phyloP scores from a whole-genome alignment of 2,113 vertebrate genomes.

The Chaenogobius annularis region DNA sequence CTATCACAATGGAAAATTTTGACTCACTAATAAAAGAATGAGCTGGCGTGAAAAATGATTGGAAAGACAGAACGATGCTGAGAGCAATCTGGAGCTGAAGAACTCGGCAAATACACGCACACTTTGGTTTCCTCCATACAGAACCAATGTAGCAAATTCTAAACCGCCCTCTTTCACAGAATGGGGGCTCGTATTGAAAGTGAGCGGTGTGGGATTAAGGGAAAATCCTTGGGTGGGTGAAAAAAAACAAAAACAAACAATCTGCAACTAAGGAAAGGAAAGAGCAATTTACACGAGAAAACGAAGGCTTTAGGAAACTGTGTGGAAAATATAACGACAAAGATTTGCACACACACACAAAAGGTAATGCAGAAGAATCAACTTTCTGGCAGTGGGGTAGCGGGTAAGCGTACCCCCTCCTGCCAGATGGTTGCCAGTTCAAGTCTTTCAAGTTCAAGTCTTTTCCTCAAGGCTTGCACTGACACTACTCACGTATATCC shows the following conservation, averaged over 20 bases:
- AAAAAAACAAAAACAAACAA: background rate
- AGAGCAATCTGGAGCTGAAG: background rate
- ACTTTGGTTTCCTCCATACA: background rate
- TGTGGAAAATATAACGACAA: background rate
- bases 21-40: background rate
- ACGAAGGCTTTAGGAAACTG: background rate
- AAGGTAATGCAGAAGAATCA: too few relatives aligned
- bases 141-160: background rate
- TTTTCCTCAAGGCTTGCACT: too few relatives aligned
- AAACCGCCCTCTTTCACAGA: background rate
- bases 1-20: background rate
- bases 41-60: background rate
- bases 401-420: too few relatives aligned
- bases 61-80: background rate
- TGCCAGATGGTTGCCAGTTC: too few relatives aligned
- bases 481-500: too few relatives aligned
- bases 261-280: background rate
- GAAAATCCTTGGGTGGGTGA: background rate
- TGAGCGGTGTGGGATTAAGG: background rate
- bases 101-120: background rate
- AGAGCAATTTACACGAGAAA: background rate
- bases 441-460: too few relatives aligned
- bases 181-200: background rate
- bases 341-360: too few relatives aligned
- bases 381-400: too few relatives aligned